A percentile compares a stretch with the other conserved stretches of the same genome.
phyloP scores from a whole-genome alignment of 1,140 invertebrate species.

The Pentalonia nigronervosa region DNA sequence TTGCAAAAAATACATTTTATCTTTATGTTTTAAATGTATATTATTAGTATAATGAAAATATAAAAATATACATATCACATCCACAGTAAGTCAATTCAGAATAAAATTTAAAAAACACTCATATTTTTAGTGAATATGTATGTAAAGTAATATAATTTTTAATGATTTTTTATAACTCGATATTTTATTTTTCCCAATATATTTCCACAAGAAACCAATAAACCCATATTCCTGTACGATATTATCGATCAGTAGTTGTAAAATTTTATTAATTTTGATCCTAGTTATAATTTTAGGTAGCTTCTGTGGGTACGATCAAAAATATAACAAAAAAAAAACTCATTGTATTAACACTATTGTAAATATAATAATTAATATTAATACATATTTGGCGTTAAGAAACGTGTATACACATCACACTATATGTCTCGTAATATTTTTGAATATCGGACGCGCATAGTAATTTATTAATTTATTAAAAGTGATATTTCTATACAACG shows the following conservation, averaged over 20 bases:
- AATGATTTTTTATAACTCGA: background rate
- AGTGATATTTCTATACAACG: background rate
- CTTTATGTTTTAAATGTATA: background rate
- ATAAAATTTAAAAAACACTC: background rate
- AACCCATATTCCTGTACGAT: background rate
- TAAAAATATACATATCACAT: background rate
- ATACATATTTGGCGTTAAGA: background rate
- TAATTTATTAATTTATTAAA: constrained; percentile 40
- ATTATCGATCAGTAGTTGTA: background rate
- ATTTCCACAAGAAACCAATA: background rate
- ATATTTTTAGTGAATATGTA: background rate
- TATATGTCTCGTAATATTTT: background rate
- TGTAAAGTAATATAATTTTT: background rate
- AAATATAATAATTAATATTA: background rate
- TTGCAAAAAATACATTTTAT: background rate
- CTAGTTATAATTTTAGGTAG: background rate
- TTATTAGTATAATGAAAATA: background rate
- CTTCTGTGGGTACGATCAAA: background rate
- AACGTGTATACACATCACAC: background rate
- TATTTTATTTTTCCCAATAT: background rate
- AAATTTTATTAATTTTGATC: background rate
- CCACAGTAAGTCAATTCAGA: background rate
- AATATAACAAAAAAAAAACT: background rate
- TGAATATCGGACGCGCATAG: background rate
- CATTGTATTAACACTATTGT: background rate